Evolutionary conservation across 2,888 invertebrate species (phyloP).

Genomic region (Metellina segmentata): DNA sequence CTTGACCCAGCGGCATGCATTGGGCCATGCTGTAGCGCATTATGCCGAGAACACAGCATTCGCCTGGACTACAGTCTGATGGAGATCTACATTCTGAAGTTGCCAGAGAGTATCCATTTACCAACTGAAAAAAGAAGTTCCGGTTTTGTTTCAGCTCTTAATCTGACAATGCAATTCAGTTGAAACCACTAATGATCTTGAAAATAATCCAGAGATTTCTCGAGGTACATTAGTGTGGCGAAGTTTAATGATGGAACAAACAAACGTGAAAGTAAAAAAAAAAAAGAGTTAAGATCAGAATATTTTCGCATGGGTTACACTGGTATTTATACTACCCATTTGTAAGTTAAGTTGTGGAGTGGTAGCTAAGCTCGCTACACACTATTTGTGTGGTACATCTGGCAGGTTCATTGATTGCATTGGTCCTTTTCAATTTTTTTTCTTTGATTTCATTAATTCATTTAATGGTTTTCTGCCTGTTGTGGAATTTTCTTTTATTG

Average conservation of each 20-base stretch:
- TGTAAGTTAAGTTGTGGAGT: no score
- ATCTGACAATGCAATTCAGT: conserved; percentile 12
- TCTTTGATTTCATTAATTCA: no score
- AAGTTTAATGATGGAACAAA: not conserved
- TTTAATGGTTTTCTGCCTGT: no score
- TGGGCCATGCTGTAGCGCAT: conserved; percentile 73
- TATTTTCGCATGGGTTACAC: not conserved
- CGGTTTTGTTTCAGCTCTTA: conserved; percentile 7
- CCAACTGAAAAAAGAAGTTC: conserved; percentile 2
- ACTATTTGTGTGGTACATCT: no score
- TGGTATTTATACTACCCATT: no score
- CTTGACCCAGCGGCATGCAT: conserved; percentile 67
- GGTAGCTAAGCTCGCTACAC: no score
- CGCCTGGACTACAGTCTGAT: conserved; percentile 71
- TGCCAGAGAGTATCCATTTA: conserved; percentile 32
- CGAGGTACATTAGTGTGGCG: not conserved
- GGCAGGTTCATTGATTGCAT: no score
- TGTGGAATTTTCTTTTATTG: no score
- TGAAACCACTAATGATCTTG: conserved; percentile 48
- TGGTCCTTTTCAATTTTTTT: no score
- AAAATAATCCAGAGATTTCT: conserved; percentile 24
- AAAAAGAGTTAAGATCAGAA: not conserved
- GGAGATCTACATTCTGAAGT: conserved; percentile 64
- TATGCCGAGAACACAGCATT: conserved; percentile 66
- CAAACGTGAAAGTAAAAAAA: not conserved